Evolutionary conservation across 1,140 invertebrate genomes (phyloP), one percentile per base, ranked within the genome.

Genomic region (Bombus pyrosoma): DNA sequence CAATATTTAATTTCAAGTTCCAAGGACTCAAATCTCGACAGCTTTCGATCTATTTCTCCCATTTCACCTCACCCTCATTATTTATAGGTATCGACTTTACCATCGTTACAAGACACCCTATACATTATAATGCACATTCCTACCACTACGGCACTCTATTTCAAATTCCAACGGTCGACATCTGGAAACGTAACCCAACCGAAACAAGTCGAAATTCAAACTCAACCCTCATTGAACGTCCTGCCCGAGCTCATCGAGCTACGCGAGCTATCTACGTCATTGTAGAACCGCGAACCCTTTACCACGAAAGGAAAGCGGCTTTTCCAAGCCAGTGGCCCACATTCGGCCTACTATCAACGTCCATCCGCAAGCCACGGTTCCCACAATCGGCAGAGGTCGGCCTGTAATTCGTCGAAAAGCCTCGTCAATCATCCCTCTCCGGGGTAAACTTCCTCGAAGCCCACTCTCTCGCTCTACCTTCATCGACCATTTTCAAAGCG

Each of bases 381-480:
- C 75, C 57, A 64, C 57, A 64, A 77, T 53, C 41, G n/a, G 37
- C 34, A 9, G 15, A 22, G 37, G 28, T 15, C 28, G 34, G 9
- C 15, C 32, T 25, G 25, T 9, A 34, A 53, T 77, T 77, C 57
- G 75, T 39, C 57, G 75, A 77, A 77, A 64, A 62, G 57, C 57
- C 75, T 77, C 75, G 57, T 77, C 75, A 77, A 77, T 77, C 75
- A 77, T 77, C 57, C 57, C 75, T 77, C 57, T 28, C 18, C 75
- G 15, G n/a, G 25, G 10, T 1, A 28, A 77, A 13, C 57, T 77
- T 77, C 75, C 75, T 59, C 75, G 74, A 76, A 76, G 12, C 10
- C 25, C 25, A 5, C 6, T 62, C 34, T 69, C 34, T 37, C 22
- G 25, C 34, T 69, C 68, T 37, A 3, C 22, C 66, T 39, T 69